phyloP scores from a whole-genome alignment of 2,888 invertebrate species.

The Eupeodes latifasciatus region DNA sequence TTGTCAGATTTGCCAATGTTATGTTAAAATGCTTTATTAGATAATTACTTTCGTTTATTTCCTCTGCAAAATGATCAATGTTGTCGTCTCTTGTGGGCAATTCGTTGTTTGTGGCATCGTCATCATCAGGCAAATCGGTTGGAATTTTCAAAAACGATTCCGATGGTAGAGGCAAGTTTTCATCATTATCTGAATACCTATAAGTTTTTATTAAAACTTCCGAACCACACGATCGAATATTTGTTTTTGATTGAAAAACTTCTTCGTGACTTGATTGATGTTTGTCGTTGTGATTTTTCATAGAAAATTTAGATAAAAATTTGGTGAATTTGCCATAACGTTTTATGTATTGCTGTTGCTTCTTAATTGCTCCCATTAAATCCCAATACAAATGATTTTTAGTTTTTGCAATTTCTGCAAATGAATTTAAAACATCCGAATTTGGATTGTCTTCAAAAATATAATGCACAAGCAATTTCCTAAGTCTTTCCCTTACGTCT shows the following conservation, averaged over 20 bases:
- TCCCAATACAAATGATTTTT: constrained; percentile 55
- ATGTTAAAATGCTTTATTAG: background rate
- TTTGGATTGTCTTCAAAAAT: constrained; percentile 16
- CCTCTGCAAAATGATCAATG: background rate
- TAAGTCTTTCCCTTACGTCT: constrained; percentile 16
- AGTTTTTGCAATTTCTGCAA: constrained; percentile 38
- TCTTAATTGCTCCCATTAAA: constrained; percentile 41
- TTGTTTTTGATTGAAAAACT: constrained; percentile 51
- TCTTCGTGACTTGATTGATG: background rate
- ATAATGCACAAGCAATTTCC: constrained; percentile 30
- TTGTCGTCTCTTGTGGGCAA: background rate
- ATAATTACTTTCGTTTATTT: too few species aligned
- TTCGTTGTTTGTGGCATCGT: background rate
- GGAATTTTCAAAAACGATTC: constrained; percentile 47
- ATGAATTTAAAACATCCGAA: background rate
- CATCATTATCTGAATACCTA: constrained; percentile 53
- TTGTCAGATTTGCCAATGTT: background rate
- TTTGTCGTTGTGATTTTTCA: background rate
- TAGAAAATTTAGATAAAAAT: constrained; percentile 25
- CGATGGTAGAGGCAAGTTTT: constrained; percentile 41
- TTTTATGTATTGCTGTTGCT: constrained; percentile 37
- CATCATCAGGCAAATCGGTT: background rate
- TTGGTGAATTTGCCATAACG: constrained; percentile 21
- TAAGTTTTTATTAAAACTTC: constrained; percentile 55
- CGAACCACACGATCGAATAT: background rate